A percentile compares a stretch with the other conserved stretches of the same genome.
Conservation (phyloP, 2,888 invertebrate genomes). For the Aethes cnicana region DNA sequence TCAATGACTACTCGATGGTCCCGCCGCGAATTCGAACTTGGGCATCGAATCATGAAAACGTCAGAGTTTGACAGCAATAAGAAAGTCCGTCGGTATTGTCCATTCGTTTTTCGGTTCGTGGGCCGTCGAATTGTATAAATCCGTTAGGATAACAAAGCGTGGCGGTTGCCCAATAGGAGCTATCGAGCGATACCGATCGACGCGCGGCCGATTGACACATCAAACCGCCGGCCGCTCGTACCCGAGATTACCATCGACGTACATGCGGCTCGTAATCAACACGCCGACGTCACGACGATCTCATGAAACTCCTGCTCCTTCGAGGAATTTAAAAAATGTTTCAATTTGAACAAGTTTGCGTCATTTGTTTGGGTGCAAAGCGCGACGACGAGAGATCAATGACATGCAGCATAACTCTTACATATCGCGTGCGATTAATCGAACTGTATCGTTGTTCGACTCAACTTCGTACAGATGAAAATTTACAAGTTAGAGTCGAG, state of each 20-base stretch:
- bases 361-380: constrained; percentile 5
- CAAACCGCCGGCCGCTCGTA: constrained; percentile 65
- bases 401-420: background rate
- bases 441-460: too few relatives aligned
- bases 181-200: constrained; percentile 70
- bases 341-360: constrained; percentile 13
- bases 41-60: constrained; percentile 31
- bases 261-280: constrained; percentile 71
- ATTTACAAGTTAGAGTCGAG: too few relatives aligned
- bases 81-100: constrained; percentile 53
- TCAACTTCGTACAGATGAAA: too few relatives aligned
- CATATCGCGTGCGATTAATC: too few relatives aligned
- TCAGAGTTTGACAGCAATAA: constrained; percentile 44
- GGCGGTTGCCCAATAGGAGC: constrained; percentile 77
- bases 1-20: constrained; percentile 16
- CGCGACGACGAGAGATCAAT: constrained; percentile 2
- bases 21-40: constrained; percentile 23
- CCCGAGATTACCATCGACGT: constrained; percentile 71
- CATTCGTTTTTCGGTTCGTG: constrained; percentile 51
- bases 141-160: constrained; percentile 77
- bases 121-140: constrained; percentile 66
- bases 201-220: constrained; percentile 75
- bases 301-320: constrained; percentile 50
- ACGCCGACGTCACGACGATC: constrained; percentile 63
- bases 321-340: constrained; percentile 19